A percentile compares a stretch with the other conserved stretches of the same genome.
These are phyloP conservation scores for Gephyroberyx darwinii DNA, from an alignment of 2,797 vertebrate genomes.

Conservation along the genomic window DNA sequence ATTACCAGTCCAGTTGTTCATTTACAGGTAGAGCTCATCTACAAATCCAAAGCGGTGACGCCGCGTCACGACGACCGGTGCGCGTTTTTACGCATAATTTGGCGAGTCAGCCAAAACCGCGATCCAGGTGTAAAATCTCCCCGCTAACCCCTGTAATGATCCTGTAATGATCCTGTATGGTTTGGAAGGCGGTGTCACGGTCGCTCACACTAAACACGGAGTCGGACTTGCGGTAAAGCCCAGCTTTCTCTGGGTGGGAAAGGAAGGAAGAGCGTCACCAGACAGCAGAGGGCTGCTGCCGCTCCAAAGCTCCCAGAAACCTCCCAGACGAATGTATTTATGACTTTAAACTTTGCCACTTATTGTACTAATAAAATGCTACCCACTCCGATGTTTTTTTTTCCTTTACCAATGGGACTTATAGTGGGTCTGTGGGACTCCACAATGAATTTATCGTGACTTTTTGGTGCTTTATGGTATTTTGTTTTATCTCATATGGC, in stretches of 20 bases:
- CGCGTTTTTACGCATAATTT: conserved; percentile 76
- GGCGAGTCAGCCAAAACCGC: conserved; percentile 18
- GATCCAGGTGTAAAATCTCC: conserved; percentile 21
- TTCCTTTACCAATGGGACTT: too few relatives aligned
- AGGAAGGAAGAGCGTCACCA: conserved; percentile 86
- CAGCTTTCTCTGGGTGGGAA: conserved; percentile 79
- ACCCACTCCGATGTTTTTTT: neutral
- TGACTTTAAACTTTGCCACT: conserved; percentile 43
- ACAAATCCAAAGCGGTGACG: conserved; percentile 60
- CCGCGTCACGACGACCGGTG: conserved; percentile 59
- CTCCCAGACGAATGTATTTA: conserved; percentile 38
- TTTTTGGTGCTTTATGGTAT: too few relatives aligned
- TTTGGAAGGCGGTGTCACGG: conserved; percentile 12
- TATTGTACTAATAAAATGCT: conserved; percentile 9
- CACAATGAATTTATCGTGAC: too few relatives aligned
- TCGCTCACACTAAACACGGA: conserved; percentile 29
- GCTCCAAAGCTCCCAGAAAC: conserved; percentile 60
- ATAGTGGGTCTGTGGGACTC: too few relatives aligned
- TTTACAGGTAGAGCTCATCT: conserved; percentile 8
- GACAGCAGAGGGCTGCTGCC: conserved; percentile 70
- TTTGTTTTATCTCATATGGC: neutral
- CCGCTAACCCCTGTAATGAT: neutral
- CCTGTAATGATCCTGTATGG: neutral
- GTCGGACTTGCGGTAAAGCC: conserved; percentile 44
- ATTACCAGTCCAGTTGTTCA: conserved; percentile 10